Evolutionary conservation across 2,797 vertebrate species (phyloP).

Genomic region (Spinus olivaceus): DNA sequence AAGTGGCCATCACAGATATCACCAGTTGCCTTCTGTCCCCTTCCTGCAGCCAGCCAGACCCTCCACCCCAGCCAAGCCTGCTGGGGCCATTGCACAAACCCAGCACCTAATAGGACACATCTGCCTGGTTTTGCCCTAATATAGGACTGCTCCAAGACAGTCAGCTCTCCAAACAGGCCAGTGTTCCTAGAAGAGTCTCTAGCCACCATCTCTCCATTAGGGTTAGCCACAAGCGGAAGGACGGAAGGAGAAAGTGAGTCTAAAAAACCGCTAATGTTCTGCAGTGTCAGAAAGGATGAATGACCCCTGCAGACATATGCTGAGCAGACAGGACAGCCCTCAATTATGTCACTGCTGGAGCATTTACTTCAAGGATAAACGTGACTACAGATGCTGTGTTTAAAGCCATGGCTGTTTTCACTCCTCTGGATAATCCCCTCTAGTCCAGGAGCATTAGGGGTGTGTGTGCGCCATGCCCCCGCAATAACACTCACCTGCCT

Average conservation of each 20-base stretch:
- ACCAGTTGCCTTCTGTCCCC: neutral
- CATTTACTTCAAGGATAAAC: constrained; percentile 49
- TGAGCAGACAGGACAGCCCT: constrained; percentile 10
- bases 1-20: neutral
- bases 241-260: constrained; percentile 24
- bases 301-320: constrained; percentile 19
- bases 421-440: neutral
- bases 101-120: neutral
- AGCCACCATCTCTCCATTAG: constrained; percentile 53
- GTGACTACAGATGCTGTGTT: neutral
- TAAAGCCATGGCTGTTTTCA: neutral
- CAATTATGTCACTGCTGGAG: constrained; percentile 32
- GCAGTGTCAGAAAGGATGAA: constrained; percentile 23
- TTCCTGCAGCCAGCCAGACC: constrained; percentile 8
- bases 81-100: neutral
- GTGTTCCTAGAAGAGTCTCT: neutral
- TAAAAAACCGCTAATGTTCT: constrained; percentile 17
- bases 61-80: neutral
- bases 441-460: neutral
- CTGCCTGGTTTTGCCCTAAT: neutral
- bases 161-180: neutral
- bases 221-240: constrained; percentile 58
- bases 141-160: neutral
- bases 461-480: neutral
- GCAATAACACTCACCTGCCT: neutral